These are phyloP conservation scores for Nymphalis urticae DNA, from an alignment of 2,888 invertebrate species.

Conservation along the genomic window DNA sequence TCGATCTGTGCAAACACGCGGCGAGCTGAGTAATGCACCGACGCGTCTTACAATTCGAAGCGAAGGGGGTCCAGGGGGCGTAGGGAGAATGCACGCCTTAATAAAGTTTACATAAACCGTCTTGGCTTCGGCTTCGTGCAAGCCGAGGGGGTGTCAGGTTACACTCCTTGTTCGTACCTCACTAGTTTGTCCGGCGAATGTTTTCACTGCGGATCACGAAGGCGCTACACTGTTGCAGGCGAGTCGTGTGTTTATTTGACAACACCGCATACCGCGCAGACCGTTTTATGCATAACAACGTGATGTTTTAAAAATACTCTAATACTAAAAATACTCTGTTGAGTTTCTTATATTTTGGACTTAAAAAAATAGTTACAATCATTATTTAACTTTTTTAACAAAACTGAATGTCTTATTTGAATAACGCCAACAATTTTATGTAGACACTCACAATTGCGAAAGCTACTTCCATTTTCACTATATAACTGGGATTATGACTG, in stretches of 20 bases:
- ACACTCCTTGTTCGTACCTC: constrained; percentile 57
- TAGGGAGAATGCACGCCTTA: constrained; percentile 63
- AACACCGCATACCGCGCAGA: constrained; percentile 61
- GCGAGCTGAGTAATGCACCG: constrained; percentile 73
- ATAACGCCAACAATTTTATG: constrained; percentile 33
- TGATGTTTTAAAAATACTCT: constrained; percentile 61
- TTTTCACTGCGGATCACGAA: constrained; percentile 76
- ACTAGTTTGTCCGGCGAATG: constrained; percentile 63
- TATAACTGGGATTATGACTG: constrained; percentile 67
- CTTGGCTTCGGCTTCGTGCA: constrained; percentile 54
- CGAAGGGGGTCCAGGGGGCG: constrained; percentile 46
- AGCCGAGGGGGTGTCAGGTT: constrained; percentile 59
- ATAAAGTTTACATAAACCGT: constrained; percentile 79
- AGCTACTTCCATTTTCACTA: constrained; percentile 59
- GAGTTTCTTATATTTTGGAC: neutral
- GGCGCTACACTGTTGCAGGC: constrained; percentile 68
- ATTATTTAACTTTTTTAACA: neutral
- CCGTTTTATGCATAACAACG: constrained; percentile 63
- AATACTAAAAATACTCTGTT: constrained; percentile 23
- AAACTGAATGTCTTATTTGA: constrained; percentile 24
- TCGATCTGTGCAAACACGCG: constrained; percentile 76
- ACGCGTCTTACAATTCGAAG: constrained; percentile 69
- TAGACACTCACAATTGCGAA: constrained; percentile 35
- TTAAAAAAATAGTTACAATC: neutral
- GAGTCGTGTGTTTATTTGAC: constrained; percentile 62